A percentile compares a stretch with the other conserved stretches of the same genome.
phyloP scores from a whole-genome alignment of 2,797 vertebrate genomes.

The Sebastes ruberrimus region DNA sequence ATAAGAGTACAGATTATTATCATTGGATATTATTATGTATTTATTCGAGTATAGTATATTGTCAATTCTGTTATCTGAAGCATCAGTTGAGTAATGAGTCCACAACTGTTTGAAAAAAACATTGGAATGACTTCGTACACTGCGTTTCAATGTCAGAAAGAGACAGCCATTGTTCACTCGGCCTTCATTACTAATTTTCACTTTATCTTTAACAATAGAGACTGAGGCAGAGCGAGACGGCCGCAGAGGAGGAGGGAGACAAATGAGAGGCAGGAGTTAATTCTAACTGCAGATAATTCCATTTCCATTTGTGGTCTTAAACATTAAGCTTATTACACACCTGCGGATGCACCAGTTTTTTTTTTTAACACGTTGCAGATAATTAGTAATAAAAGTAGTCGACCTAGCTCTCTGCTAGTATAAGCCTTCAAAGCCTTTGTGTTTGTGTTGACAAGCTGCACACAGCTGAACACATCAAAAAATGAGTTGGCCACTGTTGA shows the following conservation, averaged over 20 bases:
- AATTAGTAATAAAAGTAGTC: slow-evolving; percentile 34
- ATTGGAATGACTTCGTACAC: not conserved
- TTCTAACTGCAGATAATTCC: slow-evolving; percentile 12
- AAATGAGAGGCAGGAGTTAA: not conserved
- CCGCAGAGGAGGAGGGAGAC: not conserved
- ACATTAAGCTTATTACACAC: slow-evolving; percentile 21
- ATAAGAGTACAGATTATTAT: not conserved
- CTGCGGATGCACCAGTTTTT: not conserved
- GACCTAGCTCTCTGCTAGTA: not conserved
- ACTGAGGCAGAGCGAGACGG: not conserved
- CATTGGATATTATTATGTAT: not conserved
- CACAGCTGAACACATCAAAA: not conserved
- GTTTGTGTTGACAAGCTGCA: slow-evolving; percentile 17
- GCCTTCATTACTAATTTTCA: not conserved
- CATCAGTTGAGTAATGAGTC: not conserved
- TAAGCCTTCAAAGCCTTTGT: slow-evolving; percentile 37
- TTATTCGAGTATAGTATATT: not conserved
- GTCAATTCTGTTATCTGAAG: not conserved
- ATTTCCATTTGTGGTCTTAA: slow-evolving; percentile 5
- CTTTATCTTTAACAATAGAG: not conserved
- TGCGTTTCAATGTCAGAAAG: not conserved
- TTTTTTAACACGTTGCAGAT: slow-evolving; percentile 6
- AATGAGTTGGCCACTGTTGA: not conserved
- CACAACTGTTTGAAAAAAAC: not conserved
- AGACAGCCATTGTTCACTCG: not conserved